Evolutionary conservation across 2,113 vertebrate genomes (phyloP).

Genomic region (Corythornis vintsioides): DNA sequence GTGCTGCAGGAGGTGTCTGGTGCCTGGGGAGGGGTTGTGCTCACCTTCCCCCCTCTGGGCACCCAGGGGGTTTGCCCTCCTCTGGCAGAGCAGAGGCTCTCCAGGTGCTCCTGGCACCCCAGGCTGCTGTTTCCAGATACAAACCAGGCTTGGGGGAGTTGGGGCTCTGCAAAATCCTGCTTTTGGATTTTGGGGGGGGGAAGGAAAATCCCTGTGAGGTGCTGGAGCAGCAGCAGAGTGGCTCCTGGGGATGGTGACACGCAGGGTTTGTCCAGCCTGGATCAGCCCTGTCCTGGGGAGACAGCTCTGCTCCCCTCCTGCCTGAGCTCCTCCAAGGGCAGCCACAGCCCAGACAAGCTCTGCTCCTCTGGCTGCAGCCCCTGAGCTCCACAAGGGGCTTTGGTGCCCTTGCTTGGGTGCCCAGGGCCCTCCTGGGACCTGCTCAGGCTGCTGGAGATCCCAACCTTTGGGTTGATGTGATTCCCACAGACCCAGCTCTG

Average conservation of each 20-base stretch:
- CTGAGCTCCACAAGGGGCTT: accelerated
- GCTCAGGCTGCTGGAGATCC: background rate
- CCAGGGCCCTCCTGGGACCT: background rate
- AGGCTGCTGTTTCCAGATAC: background rate
- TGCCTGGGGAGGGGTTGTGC: too few species aligned
- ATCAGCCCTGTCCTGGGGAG: background rate
- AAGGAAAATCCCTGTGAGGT: background rate
- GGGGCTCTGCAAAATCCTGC: background rate
- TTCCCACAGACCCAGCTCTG: background rate
- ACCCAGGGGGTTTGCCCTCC: background rate
- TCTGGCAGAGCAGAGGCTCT: background rate
- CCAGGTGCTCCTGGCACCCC: background rate
- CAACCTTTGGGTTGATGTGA: background rate
- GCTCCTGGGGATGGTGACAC: background rate
- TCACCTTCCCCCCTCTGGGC: background rate
- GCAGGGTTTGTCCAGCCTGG: background rate
- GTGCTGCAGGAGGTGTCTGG: background rate
- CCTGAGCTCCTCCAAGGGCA: background rate
- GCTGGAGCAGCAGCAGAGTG: background rate
- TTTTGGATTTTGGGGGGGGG: background rate
- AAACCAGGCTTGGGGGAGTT: background rate
- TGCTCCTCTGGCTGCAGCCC: background rate
- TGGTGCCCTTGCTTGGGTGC: accelerated
- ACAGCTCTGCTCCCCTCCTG: background rate
- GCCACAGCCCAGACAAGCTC: background rate